These are phyloP conservation scores for Leucopsar rothschildi DNA, from an alignment of 2,113 vertebrate genomes.

Conservation along the genomic window DNA sequence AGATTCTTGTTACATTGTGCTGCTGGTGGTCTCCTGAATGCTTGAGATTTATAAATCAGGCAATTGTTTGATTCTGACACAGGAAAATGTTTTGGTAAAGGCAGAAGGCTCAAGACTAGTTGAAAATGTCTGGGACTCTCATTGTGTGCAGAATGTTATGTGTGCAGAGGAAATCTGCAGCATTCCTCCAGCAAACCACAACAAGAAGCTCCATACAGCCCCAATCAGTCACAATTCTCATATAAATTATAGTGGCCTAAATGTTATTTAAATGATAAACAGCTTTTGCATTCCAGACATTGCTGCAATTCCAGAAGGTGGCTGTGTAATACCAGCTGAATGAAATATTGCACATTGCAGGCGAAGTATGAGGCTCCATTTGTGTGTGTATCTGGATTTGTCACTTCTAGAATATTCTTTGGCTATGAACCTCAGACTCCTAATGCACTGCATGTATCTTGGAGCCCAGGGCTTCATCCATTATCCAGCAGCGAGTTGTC, in stretches of 20 bases:
- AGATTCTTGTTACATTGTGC: neutral
- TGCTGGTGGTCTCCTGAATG: conserved; percentile 27
- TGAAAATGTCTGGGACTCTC: conserved; percentile 37
- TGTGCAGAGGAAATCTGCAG: conserved; percentile 60
- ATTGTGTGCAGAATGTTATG: conserved; percentile 55
- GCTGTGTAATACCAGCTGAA: conserved; percentile 12
- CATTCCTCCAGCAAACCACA: conserved; percentile 61
- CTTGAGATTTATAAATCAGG: conserved; percentile 31
- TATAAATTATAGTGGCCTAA: conserved; percentile 53
- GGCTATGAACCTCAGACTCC: neutral
- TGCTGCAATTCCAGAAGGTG: conserved; percentile 46
- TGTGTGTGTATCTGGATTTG: neutral
- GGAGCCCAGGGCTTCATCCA: neutral
- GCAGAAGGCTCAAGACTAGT: conserved; percentile 22
- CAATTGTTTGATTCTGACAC: conserved; percentile 43
- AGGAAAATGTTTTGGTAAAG: conserved; percentile 60
- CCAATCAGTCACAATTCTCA: conserved; percentile 43
- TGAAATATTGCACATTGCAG: neutral
- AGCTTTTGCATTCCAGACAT: conserved; percentile 65
- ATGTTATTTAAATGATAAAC: conserved; percentile 60
- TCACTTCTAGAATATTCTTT: conserved; percentile 19
- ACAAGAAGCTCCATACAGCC: conserved; percentile 49
- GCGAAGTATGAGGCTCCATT: neutral
- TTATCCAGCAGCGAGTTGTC: neutral
- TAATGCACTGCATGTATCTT: neutral